Evolutionary conservation across 2,797 vertebrate genomes (phyloP), one percentile per base, ranked within the genome.

Genomic region (Corythornis leucogaster): DNA sequence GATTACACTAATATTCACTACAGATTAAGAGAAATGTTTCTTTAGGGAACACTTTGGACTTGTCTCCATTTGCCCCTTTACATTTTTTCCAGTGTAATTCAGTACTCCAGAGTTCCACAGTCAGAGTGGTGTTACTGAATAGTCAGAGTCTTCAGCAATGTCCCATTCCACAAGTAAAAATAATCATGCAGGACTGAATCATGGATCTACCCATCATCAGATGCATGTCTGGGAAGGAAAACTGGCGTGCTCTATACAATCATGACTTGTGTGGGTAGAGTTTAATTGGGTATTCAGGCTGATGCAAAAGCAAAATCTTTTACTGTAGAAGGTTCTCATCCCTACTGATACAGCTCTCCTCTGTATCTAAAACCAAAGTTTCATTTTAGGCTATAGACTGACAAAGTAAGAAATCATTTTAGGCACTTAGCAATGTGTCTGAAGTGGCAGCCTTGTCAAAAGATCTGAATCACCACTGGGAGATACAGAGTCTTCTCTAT

Each of bases 161-260:
- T 31, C 92, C 81, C 62, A 48, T 86, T 73, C 84, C 87, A 69
- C 42, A 89, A 53, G 53, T 22, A 58, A 25, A 75, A 66, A 78
- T 43, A 13, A 30, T 59, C 69, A 28, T 20, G 66, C 85, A 78
- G 86, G 84, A 71, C 85, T 92, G 90, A 91, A 58, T 94, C 94
- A 88, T 21, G 38, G 50, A 51, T 85, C 64, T 68, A 69, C 84
- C 82, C 77, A 30, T 55, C 25, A 54, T 21, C 81, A 67, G 51
- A 54, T 73, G 61, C 45, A 64, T 0, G 22, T 48, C 80, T 88
- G 71, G 63, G 88, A 71, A 87, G 79, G 59, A 74, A 79, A 79
- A 70, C 58, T 80, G 91, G 58, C 15, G 62, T 55, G 71, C 71
- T 80, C 63, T 42, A 5, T 5, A 22, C 76, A 11, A 20, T 45